These are phyloP conservation scores for Drosophila niveifrons DNA, from an alignment of 2,888 invertebrate genomes.

Conservation along the genomic window DNA sequence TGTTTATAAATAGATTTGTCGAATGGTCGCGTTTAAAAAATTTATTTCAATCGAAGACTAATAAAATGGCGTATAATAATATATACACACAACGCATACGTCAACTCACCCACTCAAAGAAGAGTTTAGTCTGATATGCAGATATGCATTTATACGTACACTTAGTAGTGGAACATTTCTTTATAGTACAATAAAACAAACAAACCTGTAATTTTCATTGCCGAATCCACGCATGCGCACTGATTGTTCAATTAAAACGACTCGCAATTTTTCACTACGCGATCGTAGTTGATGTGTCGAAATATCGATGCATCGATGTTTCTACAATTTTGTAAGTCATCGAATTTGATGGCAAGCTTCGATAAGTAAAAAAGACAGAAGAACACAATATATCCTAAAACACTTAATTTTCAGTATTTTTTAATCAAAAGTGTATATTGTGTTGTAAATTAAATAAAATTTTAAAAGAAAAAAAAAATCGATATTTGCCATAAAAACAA, in stretches of 20 bases:
- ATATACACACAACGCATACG: slow-evolving; percentile 5
- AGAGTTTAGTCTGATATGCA: not conserved
- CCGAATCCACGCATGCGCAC: slow-evolving; percentile 60
- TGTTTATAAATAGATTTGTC: not conserved
- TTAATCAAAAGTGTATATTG: not conserved
- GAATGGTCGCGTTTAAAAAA: slow-evolving; percentile 14
- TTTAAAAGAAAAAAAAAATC: too few species aligned
- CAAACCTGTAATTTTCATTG: slow-evolving; percentile 62
- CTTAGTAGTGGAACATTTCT: slow-evolving; percentile 12
- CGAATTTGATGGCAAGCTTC: not conserved
- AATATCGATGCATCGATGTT: not conserved
- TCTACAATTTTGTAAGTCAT: not conserved
- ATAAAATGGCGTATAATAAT: slow-evolving; percentile 49
- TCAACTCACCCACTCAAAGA: not conserved
- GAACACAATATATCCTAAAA: not conserved
- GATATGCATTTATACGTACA: not conserved
- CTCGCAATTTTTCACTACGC: slow-evolving; percentile 55
- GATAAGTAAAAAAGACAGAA: not conserved
- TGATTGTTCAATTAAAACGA: slow-evolving; percentile 49
- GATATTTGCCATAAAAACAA: too few species aligned
- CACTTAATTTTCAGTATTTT: not conserved
- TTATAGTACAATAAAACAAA: slow-evolving; percentile 29
- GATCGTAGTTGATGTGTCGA: slow-evolving; percentile 40
- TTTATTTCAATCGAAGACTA: slow-evolving; percentile 13
- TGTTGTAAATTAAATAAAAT: too few species aligned